Evolutionary conservation across 2,888 invertebrate genomes (phyloP), one percentile per base, ranked within the genome.

Genomic region (Allacma fusca): DNA sequence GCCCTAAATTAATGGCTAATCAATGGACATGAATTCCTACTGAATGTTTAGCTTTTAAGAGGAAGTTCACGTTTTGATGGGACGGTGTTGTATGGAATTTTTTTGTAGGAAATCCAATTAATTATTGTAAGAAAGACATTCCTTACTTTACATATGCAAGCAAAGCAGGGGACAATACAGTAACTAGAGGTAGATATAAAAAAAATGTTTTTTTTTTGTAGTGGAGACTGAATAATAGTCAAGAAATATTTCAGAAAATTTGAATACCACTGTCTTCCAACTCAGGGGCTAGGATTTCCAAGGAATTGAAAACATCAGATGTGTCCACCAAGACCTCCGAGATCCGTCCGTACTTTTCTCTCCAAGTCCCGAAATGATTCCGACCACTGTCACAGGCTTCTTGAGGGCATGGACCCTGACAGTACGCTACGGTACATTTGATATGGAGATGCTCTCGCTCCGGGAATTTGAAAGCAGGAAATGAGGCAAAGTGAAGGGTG

Each of bases 391-490:
- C 84, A 78, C 81, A 84, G 44, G 81, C 29, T 65, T 93, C 91
- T 85, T 89, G 87, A 0, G 91, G 91, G 85, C 94, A 94, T 80
- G 88, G 88, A 71, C 91, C 91, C 86, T 91, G 91, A 85, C 94
- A 94, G n/a, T 94, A 87, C 83, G 92, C 91, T 64, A 94, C 89
- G 23, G 91, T 91, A 86, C 94, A 94, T n/a, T 91, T 91, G 67
- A 94, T 87, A 86, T 94, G 94, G 59, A 94, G 87, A 80, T 92
- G 90, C 79, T 92, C 92, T 81, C 93, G 88, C 85, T 93, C 93
- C 2, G 94, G 94, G 86, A 94, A 94, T 85, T 93, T 93, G 85
- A 94, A 94, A 4, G 94, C 94, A 0, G 92, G 91, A 87, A 94
- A 94, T 23, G 91, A 91, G 0, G 93, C 88, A 82, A 84, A 85